Conservation (phyloP, 2,797 vertebrate species). For the Artibeus jamaicensis region DNA sequence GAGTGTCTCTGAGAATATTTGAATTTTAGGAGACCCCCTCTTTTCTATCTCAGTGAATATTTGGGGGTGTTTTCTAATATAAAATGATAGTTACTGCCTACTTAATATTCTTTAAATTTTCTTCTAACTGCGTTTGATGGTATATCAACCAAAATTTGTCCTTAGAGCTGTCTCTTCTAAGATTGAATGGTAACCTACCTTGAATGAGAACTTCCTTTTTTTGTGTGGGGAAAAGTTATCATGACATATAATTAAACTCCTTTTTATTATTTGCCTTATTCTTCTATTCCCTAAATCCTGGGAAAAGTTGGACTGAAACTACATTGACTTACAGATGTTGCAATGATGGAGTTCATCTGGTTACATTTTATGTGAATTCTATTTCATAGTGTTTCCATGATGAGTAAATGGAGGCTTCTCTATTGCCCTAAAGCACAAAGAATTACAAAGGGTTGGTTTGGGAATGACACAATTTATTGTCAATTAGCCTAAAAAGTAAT, state of each 20-base stretch:
- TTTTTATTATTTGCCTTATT: neutral
- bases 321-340: neutral
- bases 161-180: neutral
- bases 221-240: neutral
- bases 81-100: neutral
- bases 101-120: neutral
- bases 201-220: neutral
- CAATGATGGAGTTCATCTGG: neutral
- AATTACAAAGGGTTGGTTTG: neutral
- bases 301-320: neutral
- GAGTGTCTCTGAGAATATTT: neutral
- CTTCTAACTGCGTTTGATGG: neutral
- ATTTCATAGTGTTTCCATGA: neutral
- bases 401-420: neutral
- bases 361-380: neutral
- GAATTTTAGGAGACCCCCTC: neutral
- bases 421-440: neutral
- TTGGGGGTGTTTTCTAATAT: neutral
- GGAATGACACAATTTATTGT: neutral
- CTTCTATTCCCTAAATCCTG: neutral
- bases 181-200: neutral
- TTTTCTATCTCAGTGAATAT: neutral
- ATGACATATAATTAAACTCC: neutral
- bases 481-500: neutral
- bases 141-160: neutral